Evolutionary conservation across 2,113 vertebrate genomes (phyloP), one percentile per base, ranked within the genome.

Genomic region (Albula goreensis): DNA sequence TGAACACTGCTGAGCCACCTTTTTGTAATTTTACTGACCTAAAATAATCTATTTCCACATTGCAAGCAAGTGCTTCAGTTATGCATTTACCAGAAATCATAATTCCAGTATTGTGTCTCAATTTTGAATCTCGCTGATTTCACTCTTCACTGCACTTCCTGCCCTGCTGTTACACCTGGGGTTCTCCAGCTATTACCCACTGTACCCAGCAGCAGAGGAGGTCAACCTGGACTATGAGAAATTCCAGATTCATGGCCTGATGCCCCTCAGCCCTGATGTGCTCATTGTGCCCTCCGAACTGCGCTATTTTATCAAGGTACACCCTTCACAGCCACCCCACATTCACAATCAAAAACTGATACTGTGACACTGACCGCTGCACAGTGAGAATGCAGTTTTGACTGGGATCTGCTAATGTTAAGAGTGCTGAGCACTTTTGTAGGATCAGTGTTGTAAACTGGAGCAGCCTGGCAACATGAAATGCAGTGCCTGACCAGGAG

Each of bases 291-390:
- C 98, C 0, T 99, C 98, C 0, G 97, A 99, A 91, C 93, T 99
- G 83, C 96, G 96, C 13, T 98, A 97, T 89, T 99, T 98, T 3
- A 89, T 98, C 17, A 99, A 98, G 97, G 98, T 98, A 78, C 17
- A 15, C 10, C 78, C 49, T 19, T 81, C 60, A 66, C 60, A 66
- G 17, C 60, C 60, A 66, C 60, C 60, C 17, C 9, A 1, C 22
- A 25, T 22, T n/a, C 70, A 9, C 22, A 25, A 70, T 17, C 22
- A 70, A 70, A 6, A 5, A 1, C 1, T 74, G 50, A 8, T 63
- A 3, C 80, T 50, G 31, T 48, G 4, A 12, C 31, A 78, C 77
- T 78, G 77, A 49, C 41, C 10, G 10, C 10, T n/a, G 78, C 12
- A 15, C 78, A 79, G 78, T 50, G 41, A 17, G 49, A 2, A 48